Conservation (phyloP, 2,888 invertebrate species). For the Acrobasis suavella region DNA sequence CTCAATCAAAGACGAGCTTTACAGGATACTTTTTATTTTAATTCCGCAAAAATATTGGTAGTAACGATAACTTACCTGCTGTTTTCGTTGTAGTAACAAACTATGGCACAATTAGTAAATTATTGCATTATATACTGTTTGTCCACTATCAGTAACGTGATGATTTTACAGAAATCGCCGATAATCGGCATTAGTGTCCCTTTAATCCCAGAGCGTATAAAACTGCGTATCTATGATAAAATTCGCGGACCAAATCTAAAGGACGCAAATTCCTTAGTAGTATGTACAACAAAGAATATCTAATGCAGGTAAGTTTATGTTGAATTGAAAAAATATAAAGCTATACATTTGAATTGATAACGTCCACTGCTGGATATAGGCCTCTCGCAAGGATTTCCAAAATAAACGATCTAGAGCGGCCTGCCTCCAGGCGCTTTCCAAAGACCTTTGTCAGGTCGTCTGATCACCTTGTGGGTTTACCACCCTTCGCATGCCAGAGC, state of each 20-base stretch:
- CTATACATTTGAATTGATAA: too few species aligned
- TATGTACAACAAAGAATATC: neutral
- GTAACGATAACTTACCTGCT: slow-evolving; percentile 26
- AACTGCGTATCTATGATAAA: slow-evolving; percentile 1
- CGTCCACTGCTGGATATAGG: too few species aligned
- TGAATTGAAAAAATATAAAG: too few species aligned
- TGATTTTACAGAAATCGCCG: slow-evolving; percentile 16
- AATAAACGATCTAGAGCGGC: too few species aligned
- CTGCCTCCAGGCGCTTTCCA: too few species aligned
- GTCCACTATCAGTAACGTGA: slow-evolving; percentile 11
- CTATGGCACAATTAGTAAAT: slow-evolving; percentile 24
- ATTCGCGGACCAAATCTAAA: neutral
- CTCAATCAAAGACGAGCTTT: too few species aligned
- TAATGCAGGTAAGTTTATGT: too few species aligned
- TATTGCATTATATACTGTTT: slow-evolving; percentile 23
- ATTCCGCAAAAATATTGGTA: neutral
- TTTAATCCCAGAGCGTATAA: slow-evolving; percentile 14
- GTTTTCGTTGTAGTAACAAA: slow-evolving; percentile 31
- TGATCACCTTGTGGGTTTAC: too few species aligned
- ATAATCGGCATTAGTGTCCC: slow-evolving; percentile 6
- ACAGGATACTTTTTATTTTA: too few species aligned
- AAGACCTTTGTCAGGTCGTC: too few species aligned
- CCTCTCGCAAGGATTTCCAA: too few species aligned
- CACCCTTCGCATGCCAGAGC: too few species aligned
- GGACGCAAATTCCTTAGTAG: neutral